Evolutionary conservation across 2,888 invertebrate genomes (phyloP).

Genomic region (Epirrhoe tristata): DNA sequence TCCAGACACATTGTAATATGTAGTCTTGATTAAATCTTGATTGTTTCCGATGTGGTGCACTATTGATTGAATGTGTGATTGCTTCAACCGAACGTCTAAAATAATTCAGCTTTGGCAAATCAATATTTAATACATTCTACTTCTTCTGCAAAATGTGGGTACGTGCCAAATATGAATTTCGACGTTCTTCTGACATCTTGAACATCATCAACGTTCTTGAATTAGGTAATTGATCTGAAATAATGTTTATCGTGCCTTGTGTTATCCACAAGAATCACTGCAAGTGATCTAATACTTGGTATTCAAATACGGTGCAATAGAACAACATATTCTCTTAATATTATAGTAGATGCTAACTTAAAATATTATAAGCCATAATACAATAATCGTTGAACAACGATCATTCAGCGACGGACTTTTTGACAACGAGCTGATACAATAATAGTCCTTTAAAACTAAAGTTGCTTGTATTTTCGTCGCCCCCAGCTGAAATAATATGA

Average conservation of each 20-base stretch:
- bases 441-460: constrained; percentile 20
- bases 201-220: too few relatives aligned
- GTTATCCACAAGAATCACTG: too few relatives aligned
- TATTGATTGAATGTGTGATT: constrained; percentile 12
- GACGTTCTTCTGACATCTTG: too few relatives aligned
- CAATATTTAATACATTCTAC: not conserved
- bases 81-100: not conserved
- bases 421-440: constrained; percentile 20
- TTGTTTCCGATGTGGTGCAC: constrained; percentile 19
- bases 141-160: too few relatives aligned
- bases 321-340: not conserved
- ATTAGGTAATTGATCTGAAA: too few relatives aligned
- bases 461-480: constrained; percentile 16
- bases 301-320: not conserved
- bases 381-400: not conserved
- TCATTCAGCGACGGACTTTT: not conserved
- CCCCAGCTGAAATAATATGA: constrained; percentile 24
- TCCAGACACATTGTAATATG: constrained; percentile 18
- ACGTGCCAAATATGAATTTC: too few relatives aligned
- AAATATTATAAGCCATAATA: not conserved
- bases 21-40: constrained; percentile 26
- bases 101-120: constrained; percentile 1
- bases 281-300: not conserved
- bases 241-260: too few relatives aligned
- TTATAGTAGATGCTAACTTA: not conserved